Evolutionary conservation across 2,113 vertebrate genomes (phyloP).

Genomic region (Triplophysa rosa): DNA sequence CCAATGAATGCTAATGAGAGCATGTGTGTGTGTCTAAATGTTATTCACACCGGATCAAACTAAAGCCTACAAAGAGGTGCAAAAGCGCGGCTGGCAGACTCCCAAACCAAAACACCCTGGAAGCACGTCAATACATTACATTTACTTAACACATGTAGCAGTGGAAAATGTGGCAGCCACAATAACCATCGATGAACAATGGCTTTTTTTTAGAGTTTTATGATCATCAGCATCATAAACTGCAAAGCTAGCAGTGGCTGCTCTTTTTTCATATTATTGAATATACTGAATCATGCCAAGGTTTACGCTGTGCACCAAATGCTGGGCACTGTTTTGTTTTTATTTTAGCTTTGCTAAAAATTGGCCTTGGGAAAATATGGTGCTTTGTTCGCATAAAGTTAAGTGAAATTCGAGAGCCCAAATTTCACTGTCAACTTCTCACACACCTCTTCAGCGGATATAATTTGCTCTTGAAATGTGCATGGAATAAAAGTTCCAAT

Average conservation of each 20-base stretch:
- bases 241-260: slow-evolving; percentile 37
- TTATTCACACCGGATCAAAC: slow-evolving; percentile 81
- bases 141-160: slow-evolving; percentile 67
- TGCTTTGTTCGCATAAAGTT: slow-evolving; percentile 3
- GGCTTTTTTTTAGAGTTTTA: slow-evolving; percentile 45
- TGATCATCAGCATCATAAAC: slow-evolving; percentile 50
- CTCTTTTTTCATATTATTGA: slow-evolving; percentile 40
- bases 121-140: slow-evolving; percentile 76
- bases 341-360: slow-evolving; percentile 6
- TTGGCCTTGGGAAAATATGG: neutral
- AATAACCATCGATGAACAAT: slow-evolving; percentile 48
- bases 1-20: slow-evolving; percentile 57
- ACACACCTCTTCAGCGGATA: slow-evolving; percentile 16
- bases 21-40: slow-evolving; percentile 70
- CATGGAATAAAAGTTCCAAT: neutral
- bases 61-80: slow-evolving; percentile 75
- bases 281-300: slow-evolving; percentile 22
- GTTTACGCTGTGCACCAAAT: slow-evolving; percentile 9
- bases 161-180: slow-evolving; percentile 62
- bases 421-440: neutral
- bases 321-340: neutral
- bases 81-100: slow-evolving; percentile 74
- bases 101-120: slow-evolving; percentile 77
- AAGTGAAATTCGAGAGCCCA: slow-evolving; percentile 7
- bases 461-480: slow-evolving; percentile 9